Conservation (phyloP, 2,113 vertebrate genomes). For the Rhynchopsitta pachyrhyncha region DNA sequence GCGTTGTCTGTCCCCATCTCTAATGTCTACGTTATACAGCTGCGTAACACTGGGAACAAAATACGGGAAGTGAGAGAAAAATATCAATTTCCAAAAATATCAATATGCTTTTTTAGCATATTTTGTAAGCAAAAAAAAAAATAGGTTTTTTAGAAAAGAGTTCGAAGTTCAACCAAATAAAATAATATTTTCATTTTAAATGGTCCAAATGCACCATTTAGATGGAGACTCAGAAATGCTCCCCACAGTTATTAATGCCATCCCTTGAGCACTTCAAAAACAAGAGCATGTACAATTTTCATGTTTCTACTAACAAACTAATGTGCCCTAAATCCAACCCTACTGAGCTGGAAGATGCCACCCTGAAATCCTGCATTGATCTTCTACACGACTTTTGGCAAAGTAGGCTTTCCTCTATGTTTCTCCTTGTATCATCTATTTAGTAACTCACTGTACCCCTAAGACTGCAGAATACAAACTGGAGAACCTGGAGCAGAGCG, state of each 20-base stretch:
- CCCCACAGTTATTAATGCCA: neutral
- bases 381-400: neutral
- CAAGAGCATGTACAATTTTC: neutral
- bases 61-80: neutral
- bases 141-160: neutral
- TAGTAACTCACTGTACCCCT: fast-evolving
- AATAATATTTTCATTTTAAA: neutral
- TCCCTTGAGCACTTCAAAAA: neutral
- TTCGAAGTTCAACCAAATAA: neutral
- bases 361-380: neutral
- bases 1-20: neutral
- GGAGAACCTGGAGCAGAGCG: neutral
- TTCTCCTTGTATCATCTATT: neutral
- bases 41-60: neutral
- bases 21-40: neutral
- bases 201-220: neutral
- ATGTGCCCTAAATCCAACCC: neutral
- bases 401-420: neutral
- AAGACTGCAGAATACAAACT: neutral
- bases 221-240: neutral
- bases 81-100: neutral
- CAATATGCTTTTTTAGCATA: neutral
- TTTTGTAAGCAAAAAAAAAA: neutral
- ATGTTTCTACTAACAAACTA: neutral
- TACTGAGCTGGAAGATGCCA: neutral